phyloP scores from a whole-genome alignment of 2,113 vertebrate species.

The Glaucidium brasilianum region DNA sequence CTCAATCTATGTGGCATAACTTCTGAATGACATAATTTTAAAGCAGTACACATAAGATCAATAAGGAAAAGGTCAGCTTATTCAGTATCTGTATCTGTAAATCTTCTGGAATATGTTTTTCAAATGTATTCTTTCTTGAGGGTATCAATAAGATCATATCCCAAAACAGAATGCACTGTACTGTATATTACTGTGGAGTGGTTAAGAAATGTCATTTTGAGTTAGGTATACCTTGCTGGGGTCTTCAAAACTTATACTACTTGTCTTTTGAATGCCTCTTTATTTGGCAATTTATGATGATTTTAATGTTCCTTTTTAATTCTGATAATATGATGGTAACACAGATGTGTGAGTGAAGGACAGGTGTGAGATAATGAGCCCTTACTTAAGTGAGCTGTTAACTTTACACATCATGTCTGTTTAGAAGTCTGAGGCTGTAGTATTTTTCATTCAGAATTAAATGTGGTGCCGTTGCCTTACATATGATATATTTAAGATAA shows the following conservation, averaged over 20 bases:
- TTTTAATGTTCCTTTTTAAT: not conserved
- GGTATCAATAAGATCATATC: not conserved
- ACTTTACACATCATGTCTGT: not conserved
- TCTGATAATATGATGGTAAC: not conserved
- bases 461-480: not conserved
- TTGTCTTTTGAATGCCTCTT: not conserved
- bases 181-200: not conserved
- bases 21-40: not conserved
- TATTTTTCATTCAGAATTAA: not conserved
- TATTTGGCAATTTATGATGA: not conserved
- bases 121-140: not conserved
- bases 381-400: not conserved
- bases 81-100: not conserved
- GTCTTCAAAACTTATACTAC: not conserved
- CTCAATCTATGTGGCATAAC: not conserved
- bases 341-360: not conserved
- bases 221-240: not conserved
- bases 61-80: not conserved
- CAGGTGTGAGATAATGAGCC: not conserved
- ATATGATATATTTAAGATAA: not conserved
- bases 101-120: not conserved
- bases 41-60: not conserved
- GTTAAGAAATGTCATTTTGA: not conserved
- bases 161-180: not conserved
- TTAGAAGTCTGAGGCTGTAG: not conserved